Percentiles rank a stretch among this genome's conserved stretches.
Conservation (phyloP, 2,797 vertebrate genomes). For the Hapalemur alaotrensis region DNA sequence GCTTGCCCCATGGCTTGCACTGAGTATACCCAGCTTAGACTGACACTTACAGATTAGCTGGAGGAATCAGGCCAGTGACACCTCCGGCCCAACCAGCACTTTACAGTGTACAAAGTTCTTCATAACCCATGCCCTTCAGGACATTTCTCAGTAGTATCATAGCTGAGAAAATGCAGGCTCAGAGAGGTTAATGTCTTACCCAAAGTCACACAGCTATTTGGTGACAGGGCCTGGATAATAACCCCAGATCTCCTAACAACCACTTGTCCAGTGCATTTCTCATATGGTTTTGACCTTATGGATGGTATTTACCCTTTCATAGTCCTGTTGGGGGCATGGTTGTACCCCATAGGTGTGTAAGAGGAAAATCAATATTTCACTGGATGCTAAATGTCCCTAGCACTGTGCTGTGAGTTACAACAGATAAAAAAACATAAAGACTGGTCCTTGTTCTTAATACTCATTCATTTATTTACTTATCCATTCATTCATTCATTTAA, state of each 20-base stretch:
- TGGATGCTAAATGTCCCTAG: not conserved
- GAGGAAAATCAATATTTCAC: not conserved
- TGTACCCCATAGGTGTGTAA: not conserved
- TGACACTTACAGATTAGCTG: not conserved
- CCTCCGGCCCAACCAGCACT: no score
- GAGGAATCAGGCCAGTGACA: not conserved
- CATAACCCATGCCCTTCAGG: not conserved
- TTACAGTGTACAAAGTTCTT: not conserved
- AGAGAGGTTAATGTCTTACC: not conserved
- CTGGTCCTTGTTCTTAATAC: not conserved
- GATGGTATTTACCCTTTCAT: not conserved
- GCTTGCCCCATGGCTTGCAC: not conserved
- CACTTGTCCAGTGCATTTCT: not conserved
- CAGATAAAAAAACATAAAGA: not conserved
- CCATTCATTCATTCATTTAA: not conserved
- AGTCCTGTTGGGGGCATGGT: not conserved
- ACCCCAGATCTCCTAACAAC: not conserved
- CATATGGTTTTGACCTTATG: not conserved
- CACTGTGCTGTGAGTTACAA: not conserved
- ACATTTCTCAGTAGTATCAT: not conserved
- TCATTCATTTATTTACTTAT: not conserved
- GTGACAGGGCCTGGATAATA: not conserved
- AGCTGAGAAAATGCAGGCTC: not conserved
- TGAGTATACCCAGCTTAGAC: not conserved
- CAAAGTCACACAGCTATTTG: not conserved